Percentiles rank a stretch among this genome's conserved stretches.
Evolutionary conservation across 2,888 invertebrate species (phyloP).

Genomic region (Euspilapteryx auroguttella): DNA sequence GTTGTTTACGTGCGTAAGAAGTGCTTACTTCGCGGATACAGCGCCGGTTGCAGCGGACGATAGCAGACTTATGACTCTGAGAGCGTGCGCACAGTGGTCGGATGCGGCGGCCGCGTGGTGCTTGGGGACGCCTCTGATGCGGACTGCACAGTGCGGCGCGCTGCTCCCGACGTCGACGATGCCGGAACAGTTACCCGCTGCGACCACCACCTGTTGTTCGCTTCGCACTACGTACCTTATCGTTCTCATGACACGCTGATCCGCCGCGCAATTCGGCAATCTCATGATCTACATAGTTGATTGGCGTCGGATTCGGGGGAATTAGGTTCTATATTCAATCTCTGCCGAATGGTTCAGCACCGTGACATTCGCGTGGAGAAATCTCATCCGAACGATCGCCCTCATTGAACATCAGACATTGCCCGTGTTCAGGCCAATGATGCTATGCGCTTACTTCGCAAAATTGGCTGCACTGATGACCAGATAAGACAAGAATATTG

Average conservation of each 20-base stretch:
- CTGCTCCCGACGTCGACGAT: background rate
- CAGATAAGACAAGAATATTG: too few species aligned
- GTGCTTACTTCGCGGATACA: too few species aligned
- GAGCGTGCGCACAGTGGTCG: too few species aligned
- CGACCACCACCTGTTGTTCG: conserved; percentile 55
- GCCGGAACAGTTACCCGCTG: conserved; percentile 53
- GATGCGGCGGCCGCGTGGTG: conserved; percentile 26
- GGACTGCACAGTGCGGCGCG: conserved; percentile 25
- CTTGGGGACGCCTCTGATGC: conserved; percentile 29
- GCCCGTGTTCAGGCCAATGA: conserved; percentile 27
- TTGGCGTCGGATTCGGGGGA: conserved; percentile 46
- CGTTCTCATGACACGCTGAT: conserved; percentile 52
- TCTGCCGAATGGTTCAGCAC: conserved; percentile 27
- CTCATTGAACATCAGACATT: conserved; percentile 30
- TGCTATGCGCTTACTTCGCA: too few species aligned
- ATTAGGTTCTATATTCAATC: conserved; percentile 31
- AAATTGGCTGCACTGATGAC: too few species aligned
- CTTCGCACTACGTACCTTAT: conserved; percentile 29
- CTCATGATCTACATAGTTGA: conserved; percentile 53
- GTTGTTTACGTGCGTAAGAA: too few species aligned
- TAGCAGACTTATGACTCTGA: too few species aligned
- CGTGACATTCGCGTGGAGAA: conserved; percentile 47
- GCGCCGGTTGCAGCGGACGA: too few species aligned
- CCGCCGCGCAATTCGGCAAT: conserved; percentile 37
- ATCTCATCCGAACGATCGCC: conserved; percentile 18